These are phyloP conservation scores for Eciton burchellii DNA, from an alignment of 1,140 invertebrate species.

Conservation along the genomic window DNA sequence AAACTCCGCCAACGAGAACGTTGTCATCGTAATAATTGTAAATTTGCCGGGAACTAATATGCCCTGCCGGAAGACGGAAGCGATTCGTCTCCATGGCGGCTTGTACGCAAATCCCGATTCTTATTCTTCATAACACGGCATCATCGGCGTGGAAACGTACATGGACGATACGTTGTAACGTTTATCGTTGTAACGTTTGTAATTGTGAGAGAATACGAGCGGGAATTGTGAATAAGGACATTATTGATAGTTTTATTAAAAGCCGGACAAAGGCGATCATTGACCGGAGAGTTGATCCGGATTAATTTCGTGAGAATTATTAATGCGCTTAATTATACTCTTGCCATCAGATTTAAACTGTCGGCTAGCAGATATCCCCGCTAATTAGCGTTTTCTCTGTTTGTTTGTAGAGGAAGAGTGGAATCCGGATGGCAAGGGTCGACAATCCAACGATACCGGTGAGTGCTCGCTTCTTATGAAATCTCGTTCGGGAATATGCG, in stretches of 20 bases:
- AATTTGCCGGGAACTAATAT: constrained; percentile 42
- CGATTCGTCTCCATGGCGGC: neutral
- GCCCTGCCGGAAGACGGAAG: neutral
- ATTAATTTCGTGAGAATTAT: neutral
- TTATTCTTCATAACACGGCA: neutral
- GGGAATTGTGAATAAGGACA: neutral
- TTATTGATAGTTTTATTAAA: neutral
- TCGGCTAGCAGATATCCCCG: neutral
- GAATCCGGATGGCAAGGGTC: constrained; percentile 85
- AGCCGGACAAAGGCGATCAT: neutral
- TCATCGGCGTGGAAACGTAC: neutral
- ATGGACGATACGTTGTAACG: neutral
- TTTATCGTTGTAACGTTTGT: no score
- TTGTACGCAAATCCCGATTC: neutral
- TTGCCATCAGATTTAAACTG: neutral
- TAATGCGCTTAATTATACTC: neutral
- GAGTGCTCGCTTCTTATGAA: constrained; percentile 66
- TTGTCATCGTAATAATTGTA: constrained; percentile 50
- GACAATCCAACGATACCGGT: constrained; percentile 84
- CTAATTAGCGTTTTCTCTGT: constrained; percentile 60
- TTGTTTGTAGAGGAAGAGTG: constrained; percentile 85
- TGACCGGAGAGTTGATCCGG: neutral
- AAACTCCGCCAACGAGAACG: constrained; percentile 35
- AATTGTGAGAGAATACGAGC: no score
- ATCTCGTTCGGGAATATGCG: constrained; percentile 7